These are phyloP conservation scores for Urocitellus parryii DNA, from an alignment of 2,113 vertebrate genomes.

Conservation along the genomic window DNA sequence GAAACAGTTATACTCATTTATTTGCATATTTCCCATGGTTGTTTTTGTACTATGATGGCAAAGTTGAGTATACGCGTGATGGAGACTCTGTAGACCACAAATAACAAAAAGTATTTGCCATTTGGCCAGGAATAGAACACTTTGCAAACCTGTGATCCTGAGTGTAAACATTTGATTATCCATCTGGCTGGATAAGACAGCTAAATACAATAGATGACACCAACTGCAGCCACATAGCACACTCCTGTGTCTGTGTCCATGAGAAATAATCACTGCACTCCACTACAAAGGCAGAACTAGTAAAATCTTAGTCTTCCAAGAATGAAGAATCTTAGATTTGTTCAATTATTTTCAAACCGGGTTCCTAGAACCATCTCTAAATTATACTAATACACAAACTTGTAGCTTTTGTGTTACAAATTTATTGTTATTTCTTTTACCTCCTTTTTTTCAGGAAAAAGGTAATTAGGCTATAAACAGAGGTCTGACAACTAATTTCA, in stretches of 20 bases:
- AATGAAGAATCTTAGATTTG: neutral
- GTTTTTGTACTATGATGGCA: neutral
- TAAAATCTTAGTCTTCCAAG: slow-evolving; percentile 14
- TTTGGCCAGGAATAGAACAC: neutral
- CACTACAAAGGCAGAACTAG: neutral
- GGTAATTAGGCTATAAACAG: slow-evolving; percentile 89
- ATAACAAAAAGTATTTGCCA: slow-evolving; percentile 24
- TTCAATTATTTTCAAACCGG: slow-evolving; percentile 55
- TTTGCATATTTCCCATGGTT: neutral
- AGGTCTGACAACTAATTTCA: slow-evolving; percentile 88
- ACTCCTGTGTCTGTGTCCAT: neutral
- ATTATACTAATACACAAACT: slow-evolving; percentile 43
- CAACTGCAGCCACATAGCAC: neutral
- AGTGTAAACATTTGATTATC: neutral
- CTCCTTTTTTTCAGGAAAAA: slow-evolving; percentile 71
- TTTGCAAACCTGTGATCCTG: neutral
- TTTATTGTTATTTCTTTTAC: slow-evolving; percentile 83
- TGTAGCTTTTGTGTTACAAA: slow-evolving; percentile 72
- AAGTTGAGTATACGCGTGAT: neutral
- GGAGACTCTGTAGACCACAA: neutral
- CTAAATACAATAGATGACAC: neutral
- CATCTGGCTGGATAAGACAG: neutral
- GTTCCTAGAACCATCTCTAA: slow-evolving; percentile 10
- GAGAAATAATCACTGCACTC: neutral
- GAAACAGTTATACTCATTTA: neutral